A percentile compares a stretch with the other conserved stretches of the same genome.
Evolutionary conservation across 2,797 vertebrate genomes (phyloP).

Genomic region (Fistularia tabacaria): DNA sequence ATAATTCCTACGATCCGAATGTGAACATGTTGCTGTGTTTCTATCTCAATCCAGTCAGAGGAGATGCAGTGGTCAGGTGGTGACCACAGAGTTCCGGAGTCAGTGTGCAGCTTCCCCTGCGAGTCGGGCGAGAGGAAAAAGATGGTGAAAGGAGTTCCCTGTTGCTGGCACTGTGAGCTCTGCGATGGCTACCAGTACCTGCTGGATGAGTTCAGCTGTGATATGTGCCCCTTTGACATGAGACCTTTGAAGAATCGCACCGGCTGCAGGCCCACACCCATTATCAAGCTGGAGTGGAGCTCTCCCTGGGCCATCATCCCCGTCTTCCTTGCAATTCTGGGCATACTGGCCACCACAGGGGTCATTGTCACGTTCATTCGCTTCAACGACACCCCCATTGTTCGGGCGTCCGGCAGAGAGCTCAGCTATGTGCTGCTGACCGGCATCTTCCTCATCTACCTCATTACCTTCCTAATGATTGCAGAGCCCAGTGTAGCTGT

Average conservation of each 20-base stretch:
- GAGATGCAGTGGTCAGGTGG: conserved; percentile 82
- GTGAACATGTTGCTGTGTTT: background rate
- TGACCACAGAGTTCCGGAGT: conserved; percentile 70
- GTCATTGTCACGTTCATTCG: conserved; percentile 79
- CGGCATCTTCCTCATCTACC: conserved; percentile 91
- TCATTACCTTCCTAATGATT: conserved; percentile 85
- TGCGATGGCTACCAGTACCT: conserved; percentile 96
- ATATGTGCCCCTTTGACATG: conserved; percentile 83
- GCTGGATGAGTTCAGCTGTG: conserved; percentile 81
- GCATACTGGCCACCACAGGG: conserved; percentile 78
- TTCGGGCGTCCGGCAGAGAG: conserved; percentile 88
- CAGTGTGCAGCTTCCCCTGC: conserved; percentile 87
- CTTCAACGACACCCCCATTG: conserved; percentile 88
- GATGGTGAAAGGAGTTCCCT: conserved; percentile 93
- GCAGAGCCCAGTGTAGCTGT: conserved; percentile 79
- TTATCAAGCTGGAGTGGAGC: conserved; percentile 87
- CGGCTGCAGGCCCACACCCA: conserved; percentile 81
- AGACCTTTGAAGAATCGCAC: conserved; percentile 82
- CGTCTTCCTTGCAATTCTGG: conserved; percentile 81
- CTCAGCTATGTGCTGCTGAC: conserved; percentile 94
- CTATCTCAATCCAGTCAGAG: conserved; percentile 63
- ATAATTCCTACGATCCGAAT: background rate
- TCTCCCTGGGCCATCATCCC: conserved; percentile 89
- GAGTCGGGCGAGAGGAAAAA: conserved; percentile 87
- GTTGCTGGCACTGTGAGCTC: conserved; percentile 97